phyloP scores from a whole-genome alignment of 2,113 vertebrate genomes.

The Vulpes lagopus region DNA sequence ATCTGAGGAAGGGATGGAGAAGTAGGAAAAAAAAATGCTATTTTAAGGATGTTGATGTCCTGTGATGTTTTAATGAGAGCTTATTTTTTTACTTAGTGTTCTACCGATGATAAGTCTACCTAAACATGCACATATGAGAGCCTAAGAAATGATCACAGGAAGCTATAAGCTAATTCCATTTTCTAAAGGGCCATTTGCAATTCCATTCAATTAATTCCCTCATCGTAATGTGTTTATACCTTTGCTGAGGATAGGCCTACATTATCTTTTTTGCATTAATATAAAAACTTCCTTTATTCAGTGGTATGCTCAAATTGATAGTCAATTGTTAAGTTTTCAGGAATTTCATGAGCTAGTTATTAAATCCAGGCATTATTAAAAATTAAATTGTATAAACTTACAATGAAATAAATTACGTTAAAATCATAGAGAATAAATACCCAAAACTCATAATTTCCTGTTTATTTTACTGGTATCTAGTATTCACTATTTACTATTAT shows the following conservation, averaged over 20 bases:
- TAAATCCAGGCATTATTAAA: background rate
- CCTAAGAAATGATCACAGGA: background rate
- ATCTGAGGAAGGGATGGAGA: background rate
- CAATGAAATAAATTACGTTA: background rate
- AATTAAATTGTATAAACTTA: conserved; percentile 35
- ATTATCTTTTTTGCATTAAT: background rate
- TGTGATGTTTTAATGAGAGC: background rate
- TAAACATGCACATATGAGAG: background rate
- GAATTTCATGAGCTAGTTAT: background rate
- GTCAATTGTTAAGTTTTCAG: background rate
- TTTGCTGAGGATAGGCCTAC: background rate
- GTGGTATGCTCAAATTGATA: background rate
- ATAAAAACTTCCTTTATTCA: background rate
- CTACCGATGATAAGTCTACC: background rate
- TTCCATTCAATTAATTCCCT: background rate
- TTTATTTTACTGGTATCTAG: background rate
- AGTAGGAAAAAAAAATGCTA: background rate
- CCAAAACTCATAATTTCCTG: background rate
- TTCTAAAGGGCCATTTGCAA: background rate
- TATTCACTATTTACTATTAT: background rate
- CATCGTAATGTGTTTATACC: background rate
- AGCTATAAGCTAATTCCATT: background rate
- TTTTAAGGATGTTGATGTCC: background rate
- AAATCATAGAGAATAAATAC: background rate
- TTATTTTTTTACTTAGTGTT: background rate